Conservation (phyloP, 2,888 invertebrate genomes). For the Sarcophaga rosellei region DNA sequence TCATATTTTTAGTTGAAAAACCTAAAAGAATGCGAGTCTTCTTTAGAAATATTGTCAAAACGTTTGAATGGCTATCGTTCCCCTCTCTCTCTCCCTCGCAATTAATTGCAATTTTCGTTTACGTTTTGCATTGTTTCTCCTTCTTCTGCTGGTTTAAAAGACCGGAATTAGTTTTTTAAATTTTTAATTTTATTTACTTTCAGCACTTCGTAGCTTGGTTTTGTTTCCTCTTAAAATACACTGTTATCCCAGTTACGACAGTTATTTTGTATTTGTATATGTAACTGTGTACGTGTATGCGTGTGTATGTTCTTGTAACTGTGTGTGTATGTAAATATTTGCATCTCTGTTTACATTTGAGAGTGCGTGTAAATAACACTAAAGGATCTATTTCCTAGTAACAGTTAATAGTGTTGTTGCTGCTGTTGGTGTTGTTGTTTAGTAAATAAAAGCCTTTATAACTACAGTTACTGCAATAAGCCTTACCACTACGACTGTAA, state of each 20-base stretch:
- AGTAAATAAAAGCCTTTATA: slow-evolving; percentile 73
- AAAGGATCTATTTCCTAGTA: slow-evolving; percentile 29
- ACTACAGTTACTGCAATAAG: slow-evolving; percentile 70
- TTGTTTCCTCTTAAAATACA: not conserved
- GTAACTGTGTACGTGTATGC: not conserved
- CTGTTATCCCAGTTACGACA: not conserved
- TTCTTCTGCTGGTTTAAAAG: not conserved
- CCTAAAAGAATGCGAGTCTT: no score
- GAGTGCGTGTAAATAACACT: slow-evolving; percentile 29
- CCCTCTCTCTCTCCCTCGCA: not conserved
- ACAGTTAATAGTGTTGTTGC: slow-evolving; percentile 32
- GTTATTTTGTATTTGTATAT: not conserved
- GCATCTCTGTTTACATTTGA: not conserved
- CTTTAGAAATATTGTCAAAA: no score
- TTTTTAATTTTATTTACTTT: slow-evolving; percentile 27
- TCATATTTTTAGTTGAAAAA: no score
- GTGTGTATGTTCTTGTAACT: not conserved
- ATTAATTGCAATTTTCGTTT: not conserved
- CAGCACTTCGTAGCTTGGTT: slow-evolving; percentile 9
- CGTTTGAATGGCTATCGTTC: not conserved
- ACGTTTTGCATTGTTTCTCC: not conserved
- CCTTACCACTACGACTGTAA: not conserved
- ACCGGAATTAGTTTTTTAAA: not conserved
- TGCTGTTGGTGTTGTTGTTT: slow-evolving; percentile 64
- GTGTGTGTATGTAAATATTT: not conserved